Percentiles rank a stretch among this genome's conserved stretches.
Conservation (phyloP, 2,888 invertebrate genomes). For the Tetheella fluctuosa region DNA sequence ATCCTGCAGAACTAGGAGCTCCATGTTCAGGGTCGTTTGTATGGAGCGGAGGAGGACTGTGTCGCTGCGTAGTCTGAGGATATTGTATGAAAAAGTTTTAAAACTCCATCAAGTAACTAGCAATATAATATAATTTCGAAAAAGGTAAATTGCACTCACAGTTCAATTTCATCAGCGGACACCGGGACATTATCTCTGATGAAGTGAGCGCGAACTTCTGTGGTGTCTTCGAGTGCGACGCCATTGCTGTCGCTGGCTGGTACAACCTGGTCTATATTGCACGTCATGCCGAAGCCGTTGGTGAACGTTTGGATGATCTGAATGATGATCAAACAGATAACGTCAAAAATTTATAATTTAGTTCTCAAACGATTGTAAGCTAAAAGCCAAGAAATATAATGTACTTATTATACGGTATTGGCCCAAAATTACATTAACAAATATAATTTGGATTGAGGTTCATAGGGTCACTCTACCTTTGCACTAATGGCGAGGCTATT, state of each 20-base stretch:
- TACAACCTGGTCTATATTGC: constrained; percentile 84
- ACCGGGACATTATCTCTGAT: constrained; percentile 81
- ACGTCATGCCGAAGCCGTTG: constrained; percentile 77
- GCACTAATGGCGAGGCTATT: too few relatives aligned
- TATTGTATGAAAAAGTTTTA: too few relatives aligned
- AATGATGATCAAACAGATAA: constrained; percentile 10
- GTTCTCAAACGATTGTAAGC: too few relatives aligned
- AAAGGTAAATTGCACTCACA: constrained; percentile 60
- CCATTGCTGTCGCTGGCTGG: constrained; percentile 63
- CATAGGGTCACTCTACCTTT: too few relatives aligned
- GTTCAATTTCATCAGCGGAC: constrained; percentile 73
- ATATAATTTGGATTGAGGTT: too few relatives aligned
- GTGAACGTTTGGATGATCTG: constrained; percentile 83
- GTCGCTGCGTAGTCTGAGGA: constrained; percentile 76
- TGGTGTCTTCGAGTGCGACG: constrained; percentile 60
- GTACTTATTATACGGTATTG: too few relatives aligned
- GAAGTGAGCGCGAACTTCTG: constrained; percentile 84
- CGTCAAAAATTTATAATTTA: neutral
- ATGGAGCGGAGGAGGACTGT: constrained; percentile 68
- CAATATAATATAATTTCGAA: neutral
- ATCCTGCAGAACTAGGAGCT: constrained; percentile 71
- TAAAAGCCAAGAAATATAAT: too few relatives aligned
- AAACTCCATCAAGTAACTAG: neutral
- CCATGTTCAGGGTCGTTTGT: constrained; percentile 58
- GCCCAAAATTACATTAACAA: too few relatives aligned